Evolutionary conservation across 2,113 vertebrate genomes (phyloP).

Genomic region (Tetraodon nigroviridis): DNA sequence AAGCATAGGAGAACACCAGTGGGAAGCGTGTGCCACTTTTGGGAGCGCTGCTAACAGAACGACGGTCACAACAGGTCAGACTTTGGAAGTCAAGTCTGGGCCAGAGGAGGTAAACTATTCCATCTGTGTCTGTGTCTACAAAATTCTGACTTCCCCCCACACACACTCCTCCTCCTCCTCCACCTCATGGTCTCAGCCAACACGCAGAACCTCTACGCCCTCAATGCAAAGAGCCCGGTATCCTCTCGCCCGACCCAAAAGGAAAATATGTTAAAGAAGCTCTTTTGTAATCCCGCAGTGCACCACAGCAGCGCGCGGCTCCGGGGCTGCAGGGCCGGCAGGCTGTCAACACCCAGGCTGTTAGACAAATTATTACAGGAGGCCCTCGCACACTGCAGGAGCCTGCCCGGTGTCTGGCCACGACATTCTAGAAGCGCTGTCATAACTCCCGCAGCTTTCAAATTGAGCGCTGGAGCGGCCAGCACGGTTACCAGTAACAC

Average conservation of each 20-base stretch:
- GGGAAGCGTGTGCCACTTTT: slow-evolving; percentile 70
- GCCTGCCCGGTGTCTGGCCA: slow-evolving; percentile 53
- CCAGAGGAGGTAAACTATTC: slow-evolving; percentile 76
- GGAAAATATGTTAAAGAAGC: slow-evolving; percentile 16
- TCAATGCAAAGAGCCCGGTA: slow-evolving; percentile 27
- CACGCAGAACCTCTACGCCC: slow-evolving; percentile 22
- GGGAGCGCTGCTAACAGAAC: slow-evolving; percentile 67
- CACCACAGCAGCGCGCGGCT: slow-evolving; percentile 24
- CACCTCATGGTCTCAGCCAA: slow-evolving; percentile 24
- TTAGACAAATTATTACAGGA: slow-evolving; percentile 68
- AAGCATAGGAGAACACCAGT: slow-evolving; percentile 62
- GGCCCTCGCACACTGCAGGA: slow-evolving; percentile 45
- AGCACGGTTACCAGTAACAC: not conserved
- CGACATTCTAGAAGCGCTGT: slow-evolving; percentile 69
- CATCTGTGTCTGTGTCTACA: slow-evolving; percentile 77
- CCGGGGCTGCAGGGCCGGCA: slow-evolving; percentile 41
- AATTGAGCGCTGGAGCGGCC: slow-evolving; percentile 31
- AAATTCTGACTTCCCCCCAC: slow-evolving; percentile 38
- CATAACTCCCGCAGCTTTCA: slow-evolving; percentile 61
- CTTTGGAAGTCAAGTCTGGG: slow-evolving; percentile 76
- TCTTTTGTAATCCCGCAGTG: slow-evolving; percentile 32
- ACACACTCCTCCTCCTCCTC: slow-evolving; percentile 25
- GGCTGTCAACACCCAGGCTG: slow-evolving; percentile 68
- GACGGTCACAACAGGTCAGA: slow-evolving; percentile 81
- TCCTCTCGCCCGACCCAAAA: slow-evolving; percentile 7